A percentile compares a stretch with the other conserved stretches of the same genome.
Conservation (phyloP, 1,140 invertebrate genomes). For the Tetraneura akinire region DNA sequence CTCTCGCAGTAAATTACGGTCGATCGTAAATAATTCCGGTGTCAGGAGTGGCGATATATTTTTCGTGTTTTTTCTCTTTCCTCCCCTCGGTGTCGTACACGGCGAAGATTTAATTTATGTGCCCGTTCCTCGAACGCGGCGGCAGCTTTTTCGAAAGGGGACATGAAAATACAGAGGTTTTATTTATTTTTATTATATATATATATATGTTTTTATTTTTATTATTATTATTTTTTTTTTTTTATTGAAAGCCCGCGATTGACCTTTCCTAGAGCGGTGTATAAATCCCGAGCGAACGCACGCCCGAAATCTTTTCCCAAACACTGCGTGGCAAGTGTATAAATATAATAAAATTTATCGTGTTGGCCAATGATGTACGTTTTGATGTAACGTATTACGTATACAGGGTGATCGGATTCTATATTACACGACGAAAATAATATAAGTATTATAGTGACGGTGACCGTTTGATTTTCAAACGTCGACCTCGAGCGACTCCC, state of each 20-base stretch:
- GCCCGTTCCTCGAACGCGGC: background rate
- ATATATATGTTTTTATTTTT: too few relatives aligned
- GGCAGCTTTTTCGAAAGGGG: background rate
- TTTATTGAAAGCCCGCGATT: conserved; percentile 48
- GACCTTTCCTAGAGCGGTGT: conserved; percentile 18
- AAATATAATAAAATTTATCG: too few relatives aligned
- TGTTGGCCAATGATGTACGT: too few relatives aligned
- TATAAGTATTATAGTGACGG: too few relatives aligned
- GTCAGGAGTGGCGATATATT: conserved; percentile 48
- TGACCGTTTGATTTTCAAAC: too few relatives aligned
- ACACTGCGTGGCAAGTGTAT: background rate
- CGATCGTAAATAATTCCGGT: conserved; percentile 49
- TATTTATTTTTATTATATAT: too few relatives aligned
- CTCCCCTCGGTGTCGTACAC: conserved; percentile 3
- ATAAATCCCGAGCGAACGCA: conserved; percentile 8
- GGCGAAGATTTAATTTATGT: conserved; percentile 50
- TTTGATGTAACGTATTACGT: too few relatives aligned
- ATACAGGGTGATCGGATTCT: too few relatives aligned
- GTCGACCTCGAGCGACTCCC: too few relatives aligned
- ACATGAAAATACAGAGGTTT: conserved; percentile 30
- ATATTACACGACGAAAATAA: too few relatives aligned
- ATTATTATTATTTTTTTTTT: too few relatives aligned
- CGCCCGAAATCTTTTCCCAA: too few relatives aligned
- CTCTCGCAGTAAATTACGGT: conserved; percentile 38
- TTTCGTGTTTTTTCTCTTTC: conserved; percentile 41